Percentiles rank a stretch among this genome's conserved stretches.
phyloP scores from a whole-genome alignment of 2,113 vertebrate genomes.

The Limnothrissa miodon region DNA sequence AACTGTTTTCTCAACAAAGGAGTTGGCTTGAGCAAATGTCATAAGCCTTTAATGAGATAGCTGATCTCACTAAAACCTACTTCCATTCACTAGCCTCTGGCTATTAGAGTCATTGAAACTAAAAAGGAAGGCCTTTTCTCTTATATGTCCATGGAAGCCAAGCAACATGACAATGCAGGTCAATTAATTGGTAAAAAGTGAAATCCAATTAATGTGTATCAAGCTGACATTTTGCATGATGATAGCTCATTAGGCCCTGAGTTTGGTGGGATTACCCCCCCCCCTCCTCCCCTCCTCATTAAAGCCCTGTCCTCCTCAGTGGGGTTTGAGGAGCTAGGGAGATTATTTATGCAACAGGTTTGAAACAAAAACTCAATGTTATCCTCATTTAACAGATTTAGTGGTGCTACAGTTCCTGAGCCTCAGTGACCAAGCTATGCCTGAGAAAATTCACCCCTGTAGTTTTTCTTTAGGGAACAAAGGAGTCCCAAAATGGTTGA shows the following conservation, averaged over 20 bases:
- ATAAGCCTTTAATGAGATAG: constrained; percentile 93
- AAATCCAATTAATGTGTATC: constrained; percentile 89
- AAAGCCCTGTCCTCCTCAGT: constrained; percentile 78
- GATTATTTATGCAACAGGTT: constrained; percentile 79
- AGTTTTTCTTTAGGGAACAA: background rate
- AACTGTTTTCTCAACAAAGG: constrained; percentile 89
- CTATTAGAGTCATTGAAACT: too few species aligned
- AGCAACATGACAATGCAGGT: constrained; percentile 81
- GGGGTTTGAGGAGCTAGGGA: constrained; percentile 64
- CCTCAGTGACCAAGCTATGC: constrained; percentile 31
- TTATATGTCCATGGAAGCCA: constrained; percentile 71
- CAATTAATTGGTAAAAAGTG: constrained; percentile 79
- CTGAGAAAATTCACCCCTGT: constrained; percentile 22
- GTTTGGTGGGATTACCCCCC: constrained; percentile 61
- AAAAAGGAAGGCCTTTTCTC: constrained; percentile 63
- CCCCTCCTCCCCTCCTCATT: too few species aligned
- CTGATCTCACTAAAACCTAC: constrained; percentile 80
- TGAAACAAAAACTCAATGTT: constrained; percentile 68
- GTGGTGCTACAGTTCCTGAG: constrained; percentile 52
- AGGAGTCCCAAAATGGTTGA: background rate
- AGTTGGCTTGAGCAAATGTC: constrained; percentile 84
- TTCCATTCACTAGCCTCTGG: constrained; percentile 81
- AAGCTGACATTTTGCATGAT: constrained; percentile 85
- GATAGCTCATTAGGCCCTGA: constrained; percentile 80
- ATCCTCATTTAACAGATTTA: constrained; percentile 65